These are phyloP conservation scores for Burhinus oedicnemus DNA, from an alignment of 2,113 vertebrate species.

Conservation along the genomic window DNA sequence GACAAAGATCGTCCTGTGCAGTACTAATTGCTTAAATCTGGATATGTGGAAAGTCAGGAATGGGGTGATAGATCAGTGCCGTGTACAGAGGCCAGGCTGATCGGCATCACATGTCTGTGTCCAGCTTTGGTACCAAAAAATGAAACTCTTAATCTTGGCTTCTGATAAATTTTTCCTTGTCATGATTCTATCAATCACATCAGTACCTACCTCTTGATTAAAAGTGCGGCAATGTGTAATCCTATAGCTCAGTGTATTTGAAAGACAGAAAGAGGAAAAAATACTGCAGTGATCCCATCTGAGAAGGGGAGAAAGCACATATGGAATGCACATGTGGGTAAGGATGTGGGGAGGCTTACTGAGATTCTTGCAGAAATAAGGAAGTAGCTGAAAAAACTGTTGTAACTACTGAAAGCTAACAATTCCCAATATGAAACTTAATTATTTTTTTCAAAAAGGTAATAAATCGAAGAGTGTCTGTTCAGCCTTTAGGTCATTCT, in stretches of 20 bases:
- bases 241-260: background rate
- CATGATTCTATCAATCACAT: background rate
- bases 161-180: background rate
- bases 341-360: background rate
- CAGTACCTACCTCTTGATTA: background rate
- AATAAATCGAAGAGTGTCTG: background rate
- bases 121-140: background rate
- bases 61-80: background rate
- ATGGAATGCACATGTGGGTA: slow-evolving; percentile 51
- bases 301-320: slow-evolving; percentile 2
- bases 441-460: background rate
- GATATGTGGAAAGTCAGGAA: background rate
- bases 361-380: background rate
- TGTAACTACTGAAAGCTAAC: background rate
- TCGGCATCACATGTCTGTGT: background rate
- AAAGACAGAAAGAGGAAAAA: background rate
- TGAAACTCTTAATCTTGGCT: background rate
- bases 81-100: background rate
- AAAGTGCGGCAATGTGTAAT: background rate
- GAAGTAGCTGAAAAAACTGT: background rate
- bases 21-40: background rate
- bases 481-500: background rate
- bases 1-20: background rate
- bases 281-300: background rate
- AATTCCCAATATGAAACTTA: background rate